Percentiles rank a stretch among this genome's conserved stretches.
These are phyloP conservation scores for Punctoribates punctum DNA, from an alignment of 2,888 invertebrate species.

Conservation along the genomic window DNA sequence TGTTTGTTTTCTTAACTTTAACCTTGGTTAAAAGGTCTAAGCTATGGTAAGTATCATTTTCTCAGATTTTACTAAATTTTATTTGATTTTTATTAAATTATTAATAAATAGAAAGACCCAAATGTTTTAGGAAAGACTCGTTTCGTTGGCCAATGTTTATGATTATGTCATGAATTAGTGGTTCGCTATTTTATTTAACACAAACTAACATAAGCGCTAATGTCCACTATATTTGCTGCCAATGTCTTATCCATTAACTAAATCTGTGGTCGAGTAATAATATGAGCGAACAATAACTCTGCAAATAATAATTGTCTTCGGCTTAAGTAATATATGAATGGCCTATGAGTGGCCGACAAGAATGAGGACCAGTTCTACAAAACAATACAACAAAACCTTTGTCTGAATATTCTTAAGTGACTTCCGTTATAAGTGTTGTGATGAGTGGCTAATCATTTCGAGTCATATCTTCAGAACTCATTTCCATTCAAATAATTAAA, in stretches of 20 bases:
- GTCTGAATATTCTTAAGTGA: not conserved
- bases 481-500: too few species aligned
- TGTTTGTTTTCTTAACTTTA: too few species aligned
- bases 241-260: conserved; percentile 27
- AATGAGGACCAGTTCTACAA: not conserved
- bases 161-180: not conserved
- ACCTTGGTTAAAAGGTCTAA: too few species aligned
- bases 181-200: not conserved
- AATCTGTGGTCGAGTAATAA: conserved; percentile 16
- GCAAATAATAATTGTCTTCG: conserved; percentile 13
- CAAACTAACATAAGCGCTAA: not conserved
- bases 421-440: not conserved
- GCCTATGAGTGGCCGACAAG: not conserved
- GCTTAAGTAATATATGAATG: conserved; percentile 13
- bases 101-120: too few species aligned
- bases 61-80: too few species aligned
- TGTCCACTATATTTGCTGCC: not conserved
- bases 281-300: conserved; percentile 1
- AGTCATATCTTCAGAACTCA: too few species aligned
- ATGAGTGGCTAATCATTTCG: too few species aligned
- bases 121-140: not conserved
- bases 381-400: not conserved
- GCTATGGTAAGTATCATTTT: too few species aligned
- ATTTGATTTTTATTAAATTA: too few species aligned
- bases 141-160: not conserved